Evolutionary conservation across 2,113 vertebrate species (phyloP).

Genomic region (Anarhynchus alexandrinus): DNA sequence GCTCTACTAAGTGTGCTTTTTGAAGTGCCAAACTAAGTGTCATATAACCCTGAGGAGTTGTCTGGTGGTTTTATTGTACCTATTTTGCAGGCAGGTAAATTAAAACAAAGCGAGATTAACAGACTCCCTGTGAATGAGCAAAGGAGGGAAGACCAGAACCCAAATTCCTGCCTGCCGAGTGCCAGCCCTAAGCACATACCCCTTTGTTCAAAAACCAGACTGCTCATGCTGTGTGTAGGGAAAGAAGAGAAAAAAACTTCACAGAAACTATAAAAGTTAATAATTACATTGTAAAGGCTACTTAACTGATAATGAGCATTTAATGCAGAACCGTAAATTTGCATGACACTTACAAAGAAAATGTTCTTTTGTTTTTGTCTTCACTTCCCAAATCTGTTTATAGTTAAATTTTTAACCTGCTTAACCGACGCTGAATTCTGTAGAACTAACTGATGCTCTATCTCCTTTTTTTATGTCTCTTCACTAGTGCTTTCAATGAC

Average conservation of each 20-base stretch:
- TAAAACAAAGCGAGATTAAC: background rate
- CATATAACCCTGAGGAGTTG: slow-evolving; percentile 3
- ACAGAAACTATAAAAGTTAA: slow-evolving; percentile 34
- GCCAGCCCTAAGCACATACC: background rate
- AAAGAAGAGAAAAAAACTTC: background rate
- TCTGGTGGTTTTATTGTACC: slow-evolving; percentile 13
- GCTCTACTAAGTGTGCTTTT: slow-evolving; percentile 7
- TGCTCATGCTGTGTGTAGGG: background rate
- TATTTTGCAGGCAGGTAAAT: slow-evolving; percentile 34
- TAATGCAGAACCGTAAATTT: slow-evolving; percentile 32
- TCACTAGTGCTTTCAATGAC: slow-evolving; percentile 57
- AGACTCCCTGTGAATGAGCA: background rate
- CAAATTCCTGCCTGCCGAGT: background rate
- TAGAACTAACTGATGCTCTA: background rate
- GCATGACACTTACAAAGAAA: background rate
- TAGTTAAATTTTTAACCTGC: slow-evolving; percentile 43
- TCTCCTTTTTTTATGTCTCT: slow-evolving; percentile 38
- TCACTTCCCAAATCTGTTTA: background rate
- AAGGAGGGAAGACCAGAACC: background rate
- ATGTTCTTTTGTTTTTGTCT: slow-evolving; percentile 4
- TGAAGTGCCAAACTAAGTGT: slow-evolving; percentile 28
- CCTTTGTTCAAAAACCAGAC: background rate
- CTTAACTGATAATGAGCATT: slow-evolving; percentile 10
- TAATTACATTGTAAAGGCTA: slow-evolving; percentile 17
- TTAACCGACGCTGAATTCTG: background rate